Base-by-base conservation (phyloP, 2,113 vertebrate species). In the Apaloderma vittatum region DNA sequence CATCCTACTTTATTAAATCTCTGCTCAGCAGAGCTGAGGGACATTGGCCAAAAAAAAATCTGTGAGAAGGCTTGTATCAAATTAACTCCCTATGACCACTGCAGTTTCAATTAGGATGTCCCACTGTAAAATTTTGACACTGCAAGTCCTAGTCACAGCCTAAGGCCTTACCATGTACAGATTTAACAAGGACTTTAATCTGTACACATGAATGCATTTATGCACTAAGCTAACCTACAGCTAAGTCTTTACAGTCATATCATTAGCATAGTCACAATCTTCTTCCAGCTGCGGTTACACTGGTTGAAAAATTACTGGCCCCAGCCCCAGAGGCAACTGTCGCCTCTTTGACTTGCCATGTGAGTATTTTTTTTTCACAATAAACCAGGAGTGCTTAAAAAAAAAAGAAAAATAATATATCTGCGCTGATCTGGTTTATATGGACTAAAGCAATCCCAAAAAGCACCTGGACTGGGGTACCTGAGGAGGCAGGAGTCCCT, bases 101-200 rank as follows among this genome's bases (percentile, higher is more conserved):
- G 61, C 59, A 92, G 59, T 43, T 95, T 48, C 51, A 88, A 83
- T 96, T 77, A 94, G 48, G 13, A 27, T 52, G 76, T 61, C 48
- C 55, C 55, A 74, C 51, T 63, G 63, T 22, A 55, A 86, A 88
- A 77, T 90, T 93, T 84, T 96, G 92, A 95, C 85, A 71, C 67
- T 62, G 45, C 59, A 94, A 83, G 55, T 92, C 63, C 59, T 36
- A 74, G 82, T 72, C 72, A 92, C 68, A 88, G 86, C 95, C 92
- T 81, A 65, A 88, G 83, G 96, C 86, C 37, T 76, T 75, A 88
- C 68, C 82, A 93, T 36, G 43, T 63, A 77, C 55, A 93, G 79
- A 88, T 88, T 96, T 93, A 86, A 93, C 63, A 93, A 93, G 82
- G 75, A 92, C 81, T 95, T 93, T 92, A 96, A 86, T 97, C 86